phyloP scores from a whole-genome alignment of 2,888 invertebrate genomes.

The Epsilonema sp. region DNA sequence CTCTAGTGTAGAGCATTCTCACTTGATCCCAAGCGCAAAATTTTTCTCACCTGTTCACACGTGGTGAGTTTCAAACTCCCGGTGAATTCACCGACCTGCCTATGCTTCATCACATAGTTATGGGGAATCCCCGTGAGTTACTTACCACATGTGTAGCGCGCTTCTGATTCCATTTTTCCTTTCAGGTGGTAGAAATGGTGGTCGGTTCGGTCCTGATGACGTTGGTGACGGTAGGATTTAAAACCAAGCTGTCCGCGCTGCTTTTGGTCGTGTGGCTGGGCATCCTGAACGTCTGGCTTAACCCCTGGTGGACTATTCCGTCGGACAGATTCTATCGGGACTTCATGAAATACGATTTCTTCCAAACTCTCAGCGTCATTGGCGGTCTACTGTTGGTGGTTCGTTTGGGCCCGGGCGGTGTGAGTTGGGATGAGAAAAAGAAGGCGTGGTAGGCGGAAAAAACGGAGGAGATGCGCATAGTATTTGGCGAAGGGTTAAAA shows the following conservation, averaged over 20 bases:
- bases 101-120: too few relatives aligned
- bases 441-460: slow-evolving; percentile 68
- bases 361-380: slow-evolving; percentile 89
- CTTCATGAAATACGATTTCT: slow-evolving; percentile 98
- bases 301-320: slow-evolving; percentile 94
- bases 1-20: too few relatives aligned
- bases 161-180: too few relatives aligned
- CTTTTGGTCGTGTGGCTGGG: slow-evolving; percentile 65
- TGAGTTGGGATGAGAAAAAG: slow-evolving; percentile 99
- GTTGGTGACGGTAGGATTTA: slow-evolving; percentile 85
- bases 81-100: too few relatives aligned
- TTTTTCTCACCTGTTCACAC: too few relatives aligned
- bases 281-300: slow-evolving; percentile 81
- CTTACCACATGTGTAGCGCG: too few relatives aligned
- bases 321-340: slow-evolving; percentile 85
- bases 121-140: too few relatives aligned
- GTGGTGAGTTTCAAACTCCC: too few relatives aligned
- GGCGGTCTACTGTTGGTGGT: slow-evolving; percentile 97
- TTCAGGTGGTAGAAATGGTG: slow-evolving; percentile 50
- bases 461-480: too few relatives aligned
- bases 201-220: slow-evolving; percentile 84
- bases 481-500: too few relatives aligned
- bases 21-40: too few relatives aligned
- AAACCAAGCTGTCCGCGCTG: slow-evolving; percentile 89
- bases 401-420: slow-evolving; percentile 88